Percentiles rank a stretch among this genome's conserved stretches.
These are phyloP conservation scores for Zelleria hepariella DNA, from an alignment of 2,888 invertebrate species.

Conservation along the genomic window DNA sequence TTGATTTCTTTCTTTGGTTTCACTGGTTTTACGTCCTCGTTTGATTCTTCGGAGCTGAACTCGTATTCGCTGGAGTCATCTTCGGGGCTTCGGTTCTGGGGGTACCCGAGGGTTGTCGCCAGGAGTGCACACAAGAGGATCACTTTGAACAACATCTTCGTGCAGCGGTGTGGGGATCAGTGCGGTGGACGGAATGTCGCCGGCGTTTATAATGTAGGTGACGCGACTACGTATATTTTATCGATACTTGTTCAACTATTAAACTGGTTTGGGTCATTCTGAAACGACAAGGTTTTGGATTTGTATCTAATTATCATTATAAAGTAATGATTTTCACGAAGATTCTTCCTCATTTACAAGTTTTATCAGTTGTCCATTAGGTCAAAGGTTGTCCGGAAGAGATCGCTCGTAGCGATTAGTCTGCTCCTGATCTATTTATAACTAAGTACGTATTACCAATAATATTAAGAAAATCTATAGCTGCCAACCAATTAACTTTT, in stretches of 20 bases:
- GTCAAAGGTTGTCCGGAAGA: neutral
- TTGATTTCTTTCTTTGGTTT: neutral
- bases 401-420: neutral
- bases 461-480: no score
- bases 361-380: no score
- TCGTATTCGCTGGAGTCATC: neutral
- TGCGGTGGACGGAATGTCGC: neutral
- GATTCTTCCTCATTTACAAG: no score
- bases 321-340: neutral
- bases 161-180: neutral
- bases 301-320: no score
- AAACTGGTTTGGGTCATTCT: neutral
- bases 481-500: no score
- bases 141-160: neutral
- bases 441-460: no score
- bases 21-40: neutral
- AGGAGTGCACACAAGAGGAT: neutral
- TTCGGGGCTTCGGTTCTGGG: neutral
- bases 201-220: neutral
- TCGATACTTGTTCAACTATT: neutral
- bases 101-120: neutral
- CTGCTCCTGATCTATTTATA: neutral
- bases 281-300: neutral
- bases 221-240: no score
- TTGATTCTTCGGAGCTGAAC: neutral